Conservation (phyloP, 2,113 vertebrate genomes). For the Tichodroma muraria region DNA sequence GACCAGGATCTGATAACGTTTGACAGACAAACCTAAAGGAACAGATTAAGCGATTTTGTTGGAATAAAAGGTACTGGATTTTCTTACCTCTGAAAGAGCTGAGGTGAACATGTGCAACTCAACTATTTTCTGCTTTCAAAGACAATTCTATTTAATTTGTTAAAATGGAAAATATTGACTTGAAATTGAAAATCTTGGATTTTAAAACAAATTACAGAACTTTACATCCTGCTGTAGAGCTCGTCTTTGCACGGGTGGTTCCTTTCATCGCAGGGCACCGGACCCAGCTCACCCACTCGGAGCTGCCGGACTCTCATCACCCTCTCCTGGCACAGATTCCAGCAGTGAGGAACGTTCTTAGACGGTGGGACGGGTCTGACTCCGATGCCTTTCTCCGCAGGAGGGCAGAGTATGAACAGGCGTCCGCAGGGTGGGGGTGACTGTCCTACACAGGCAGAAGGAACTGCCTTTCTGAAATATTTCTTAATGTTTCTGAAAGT, state of each 20-base stretch:
- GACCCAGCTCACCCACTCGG: no score
- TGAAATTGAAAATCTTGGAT: neutral
- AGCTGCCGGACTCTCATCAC: rapidly evolving
- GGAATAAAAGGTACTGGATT: neutral
- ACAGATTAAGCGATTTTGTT: neutral
- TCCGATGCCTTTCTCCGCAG: neutral
- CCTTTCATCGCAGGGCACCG: rapidly evolving
- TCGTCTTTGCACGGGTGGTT: neutral
- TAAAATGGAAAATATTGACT: neutral
- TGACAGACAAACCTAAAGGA: neutral
- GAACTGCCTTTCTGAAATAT: neutral
- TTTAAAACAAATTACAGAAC: neutral
- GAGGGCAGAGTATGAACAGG: neutral
- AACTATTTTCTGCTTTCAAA: neutral
- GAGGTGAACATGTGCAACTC: neutral
- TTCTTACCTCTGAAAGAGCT: neutral
- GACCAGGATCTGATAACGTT: neutral
- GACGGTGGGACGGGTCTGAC: rapidly evolving
- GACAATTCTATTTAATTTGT: neutral
- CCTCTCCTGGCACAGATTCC: neutral
- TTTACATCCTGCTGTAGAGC: neutral
- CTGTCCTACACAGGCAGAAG: neutral
- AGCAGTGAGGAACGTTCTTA: rapidly evolving
- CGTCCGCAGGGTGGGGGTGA: rapidly evolving
- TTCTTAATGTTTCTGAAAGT: neutral